Conservation (phyloP, 1,140 invertebrate genomes). For the Pseudomyrmex concolor region DNA sequence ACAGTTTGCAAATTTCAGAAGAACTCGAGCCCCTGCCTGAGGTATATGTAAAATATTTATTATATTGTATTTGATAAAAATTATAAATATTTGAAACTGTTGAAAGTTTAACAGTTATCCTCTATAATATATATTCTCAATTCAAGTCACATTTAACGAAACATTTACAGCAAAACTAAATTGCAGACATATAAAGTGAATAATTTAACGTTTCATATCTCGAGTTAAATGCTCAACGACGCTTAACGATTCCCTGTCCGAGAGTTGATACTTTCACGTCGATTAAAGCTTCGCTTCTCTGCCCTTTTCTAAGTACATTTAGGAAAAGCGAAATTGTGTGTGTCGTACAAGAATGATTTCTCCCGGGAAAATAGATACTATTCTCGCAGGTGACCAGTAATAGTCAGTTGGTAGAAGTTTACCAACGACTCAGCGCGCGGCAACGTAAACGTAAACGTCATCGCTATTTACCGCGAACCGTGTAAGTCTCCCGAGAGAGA, state of each 20-base stretch:
- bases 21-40: conserved; percentile 63
- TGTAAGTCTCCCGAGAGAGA: conserved; percentile 20
- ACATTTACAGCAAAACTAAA: background rate
- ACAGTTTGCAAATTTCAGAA: conserved; percentile 84
- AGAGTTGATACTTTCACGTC: conserved; percentile 35
- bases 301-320: background rate
- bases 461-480: conserved; percentile 70
- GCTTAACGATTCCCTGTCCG: conserved; percentile 19
- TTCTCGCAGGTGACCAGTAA: conserved; percentile 58
- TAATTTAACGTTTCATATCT: conserved; percentile 12
- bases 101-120: background rate
- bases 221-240: background rate
- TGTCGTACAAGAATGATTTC: conserved; percentile 68
- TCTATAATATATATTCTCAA: background rate
- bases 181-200: conserved; percentile 16
- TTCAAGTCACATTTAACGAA: conserved; percentile 7
- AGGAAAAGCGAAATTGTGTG: conserved; percentile 21
- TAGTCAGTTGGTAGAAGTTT: conserved; percentile 65
- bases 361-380: conserved; percentile 68
- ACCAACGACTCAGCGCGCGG: conserved; percentile 59
- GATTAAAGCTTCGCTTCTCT: conserved; percentile 35
- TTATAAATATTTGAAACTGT: no score
- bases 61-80: background rate
- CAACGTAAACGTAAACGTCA: conserved; percentile 69
- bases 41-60: conserved; percentile 52